phyloP scores from a whole-genome alignment of 2,888 invertebrate species.

The Hyposoter dolosus region DNA sequence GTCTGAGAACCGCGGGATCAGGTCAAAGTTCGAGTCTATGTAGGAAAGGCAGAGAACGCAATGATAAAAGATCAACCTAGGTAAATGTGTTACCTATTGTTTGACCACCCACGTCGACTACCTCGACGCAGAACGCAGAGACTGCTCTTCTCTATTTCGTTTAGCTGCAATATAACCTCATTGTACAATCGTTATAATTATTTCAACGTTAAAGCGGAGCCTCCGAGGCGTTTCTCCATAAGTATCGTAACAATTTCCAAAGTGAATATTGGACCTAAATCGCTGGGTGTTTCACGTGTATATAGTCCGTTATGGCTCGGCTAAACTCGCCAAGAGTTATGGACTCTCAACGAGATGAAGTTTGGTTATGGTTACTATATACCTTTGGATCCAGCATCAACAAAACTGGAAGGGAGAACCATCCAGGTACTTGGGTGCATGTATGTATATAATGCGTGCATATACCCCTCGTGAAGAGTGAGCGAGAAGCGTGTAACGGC shows the following conservation, averaged over 20 bases:
- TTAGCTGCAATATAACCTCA: not conserved
- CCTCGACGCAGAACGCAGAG: not conserved
- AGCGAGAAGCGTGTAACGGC: conserved; percentile 75
- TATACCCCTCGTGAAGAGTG: not conserved
- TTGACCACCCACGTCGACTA: conserved; percentile 7
- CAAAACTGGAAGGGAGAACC: conserved; percentile 27
- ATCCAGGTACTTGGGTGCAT: not conserved
- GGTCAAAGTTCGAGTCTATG: conserved; percentile 32
- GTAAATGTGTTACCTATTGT: conserved; percentile 14
- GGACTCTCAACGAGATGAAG: conserved; percentile 54
- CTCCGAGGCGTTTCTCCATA: not conserved
- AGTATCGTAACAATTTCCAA: not conserved
- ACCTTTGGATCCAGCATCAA: conserved; percentile 68
- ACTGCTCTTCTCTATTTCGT: not conserved
- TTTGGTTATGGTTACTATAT: conserved; percentile 61
- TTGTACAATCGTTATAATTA: not conserved
- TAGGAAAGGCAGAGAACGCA: not conserved
- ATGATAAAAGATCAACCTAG: conserved; percentile 34
- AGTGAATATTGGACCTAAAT: conserved; percentile 29
- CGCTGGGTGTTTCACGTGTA: conserved; percentile 12
- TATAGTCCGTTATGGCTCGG: not conserved
- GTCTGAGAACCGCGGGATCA: conserved; percentile 19
- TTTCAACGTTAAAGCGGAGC: not conserved
- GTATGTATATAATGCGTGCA: not conserved
- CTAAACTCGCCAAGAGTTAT: conserved; percentile 32